Evolutionary conservation across 2,888 invertebrate species (phyloP), one percentile per base, ranked within the genome.

Genomic region (Agrilus cyanescens): DNA sequence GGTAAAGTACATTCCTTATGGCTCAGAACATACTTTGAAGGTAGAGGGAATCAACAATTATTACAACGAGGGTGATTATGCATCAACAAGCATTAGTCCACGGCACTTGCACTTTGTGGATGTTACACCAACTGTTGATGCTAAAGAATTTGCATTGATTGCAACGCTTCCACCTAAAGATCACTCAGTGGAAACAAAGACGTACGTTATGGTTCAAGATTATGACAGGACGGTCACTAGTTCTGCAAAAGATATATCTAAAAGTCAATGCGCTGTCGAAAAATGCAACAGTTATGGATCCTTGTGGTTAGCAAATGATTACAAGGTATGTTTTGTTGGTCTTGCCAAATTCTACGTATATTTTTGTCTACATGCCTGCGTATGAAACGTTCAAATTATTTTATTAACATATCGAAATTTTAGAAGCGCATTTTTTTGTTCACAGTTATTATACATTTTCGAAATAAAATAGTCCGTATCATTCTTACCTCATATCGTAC

Each of bases 1-100:
- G 62, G 52, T 64, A n/a, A 57, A 57, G 51, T 56, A 56, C 43
- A 44, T 65, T 30, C 59, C 61, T 10, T 61, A 57, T 47, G 56
- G 57, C 45, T 53, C 53, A 4, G 50, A 52, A 14, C 63, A 63
- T 48, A 55, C 54, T 33, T 39, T 64, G 8, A 57, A 55, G 29
- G 43, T 65, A 12, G 55, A 57, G 38, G 61, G 63, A 15, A 48
- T 45, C 3, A 65, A 65, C 46, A 46, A 45, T 1, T 49, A 50
- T 37, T 57, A 54, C 43, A 56, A 54, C 25, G 10, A 25, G 41
- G 59, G 64, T 39, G 45, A 48, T 8, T 55, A 52, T 40, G 47
- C 50, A 2, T 44, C 48, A 10, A 43, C 49, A 15, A 42, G 41
- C 8, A 52, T 61, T 4, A 55, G 58, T 46, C 60, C 57, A 16